Percentiles rank a stretch among this genome's conserved stretches.
These are phyloP conservation scores for Accipiter virgatus DNA, from an alignment of 2,113 vertebrate species.

Conservation along the genomic window DNA sequence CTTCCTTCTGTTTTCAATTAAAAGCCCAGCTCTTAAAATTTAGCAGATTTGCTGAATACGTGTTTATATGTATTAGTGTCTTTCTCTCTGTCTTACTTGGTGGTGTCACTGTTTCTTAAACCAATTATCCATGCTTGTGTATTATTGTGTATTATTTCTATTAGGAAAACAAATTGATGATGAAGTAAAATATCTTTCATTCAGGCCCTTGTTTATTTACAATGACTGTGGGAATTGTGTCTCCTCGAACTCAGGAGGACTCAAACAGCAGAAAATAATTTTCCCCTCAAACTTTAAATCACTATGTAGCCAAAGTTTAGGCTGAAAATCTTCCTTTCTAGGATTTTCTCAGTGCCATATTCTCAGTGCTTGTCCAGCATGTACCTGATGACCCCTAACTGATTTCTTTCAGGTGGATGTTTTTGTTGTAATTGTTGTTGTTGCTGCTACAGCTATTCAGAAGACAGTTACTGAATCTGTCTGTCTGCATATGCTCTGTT, in stretches of 20 bases:
- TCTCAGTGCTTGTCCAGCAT: neutral
- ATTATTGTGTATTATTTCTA: neutral
- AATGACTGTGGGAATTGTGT: neutral
- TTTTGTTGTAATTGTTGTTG: neutral
- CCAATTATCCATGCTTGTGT: neutral
- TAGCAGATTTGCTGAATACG: neutral
- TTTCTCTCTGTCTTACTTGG: neutral
- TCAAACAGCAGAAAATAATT: neutral
- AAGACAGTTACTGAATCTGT: neutral
- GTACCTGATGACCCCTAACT: neutral
- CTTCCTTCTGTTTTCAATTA: neutral
- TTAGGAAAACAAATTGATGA: neutral
- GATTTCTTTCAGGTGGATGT: neutral
- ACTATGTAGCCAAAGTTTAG: neutral
- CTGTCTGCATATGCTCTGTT: neutral
- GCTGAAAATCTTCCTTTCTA: neutral
- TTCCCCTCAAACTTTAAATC: neutral
- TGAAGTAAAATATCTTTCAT: neutral
- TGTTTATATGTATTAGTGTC: neutral
- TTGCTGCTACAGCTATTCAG: neutral
- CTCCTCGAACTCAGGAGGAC: neutral
- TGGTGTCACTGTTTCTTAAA: neutral
- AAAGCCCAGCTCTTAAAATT: neutral
- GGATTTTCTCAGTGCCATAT: neutral
- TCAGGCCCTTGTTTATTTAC: neutral